phyloP scores from a whole-genome alignment of 1,140 invertebrate genomes.

The Streblospio benedicti region DNA sequence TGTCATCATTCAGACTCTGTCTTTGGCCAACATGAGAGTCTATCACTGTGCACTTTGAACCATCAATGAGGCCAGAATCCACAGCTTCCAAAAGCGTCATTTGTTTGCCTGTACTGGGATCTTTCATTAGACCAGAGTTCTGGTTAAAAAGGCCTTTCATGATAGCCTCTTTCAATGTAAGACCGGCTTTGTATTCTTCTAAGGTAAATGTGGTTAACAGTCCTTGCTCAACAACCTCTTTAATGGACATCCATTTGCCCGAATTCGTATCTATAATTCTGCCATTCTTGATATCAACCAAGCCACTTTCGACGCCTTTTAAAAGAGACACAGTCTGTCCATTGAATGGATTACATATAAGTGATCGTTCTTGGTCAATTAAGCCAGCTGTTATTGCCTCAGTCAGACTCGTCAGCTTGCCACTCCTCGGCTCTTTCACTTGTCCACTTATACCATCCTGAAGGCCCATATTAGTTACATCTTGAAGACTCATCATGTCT shows the following conservation, averaged over 20 bases:
- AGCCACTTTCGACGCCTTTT: constrained; percentile 30
- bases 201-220: constrained; percentile 40
- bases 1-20: constrained; percentile 60
- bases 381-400: constrained; percentile 66
- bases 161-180: constrained; percentile 38
- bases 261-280: constrained; percentile 58
- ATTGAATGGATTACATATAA: constrained; percentile 59
- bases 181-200: constrained; percentile 2
- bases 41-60: constrained; percentile 30
- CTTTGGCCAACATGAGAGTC: constrained; percentile 50
- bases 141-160: constrained; percentile 28
- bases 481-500: constrained; percentile 13
- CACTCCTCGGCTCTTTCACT: constrained; percentile 14
- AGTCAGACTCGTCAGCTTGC: constrained; percentile 48
- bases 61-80: constrained; percentile 61
- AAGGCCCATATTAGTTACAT: constrained; percentile 13
- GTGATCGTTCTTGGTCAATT: constrained; percentile 61
- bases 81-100: constrained; percentile 60
- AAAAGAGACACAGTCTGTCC: constrained; percentile 54
- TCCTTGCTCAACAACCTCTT: not conserved
- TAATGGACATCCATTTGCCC: constrained; percentile 1
- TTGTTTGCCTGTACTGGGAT: constrained; percentile 15
- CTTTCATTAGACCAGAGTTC: constrained; percentile 33
- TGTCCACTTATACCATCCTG: constrained; percentile 39
- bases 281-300: constrained; percentile 25